phyloP scores from a whole-genome alignment of 2,797 vertebrate species.

The Tarsius wallacei region DNA sequence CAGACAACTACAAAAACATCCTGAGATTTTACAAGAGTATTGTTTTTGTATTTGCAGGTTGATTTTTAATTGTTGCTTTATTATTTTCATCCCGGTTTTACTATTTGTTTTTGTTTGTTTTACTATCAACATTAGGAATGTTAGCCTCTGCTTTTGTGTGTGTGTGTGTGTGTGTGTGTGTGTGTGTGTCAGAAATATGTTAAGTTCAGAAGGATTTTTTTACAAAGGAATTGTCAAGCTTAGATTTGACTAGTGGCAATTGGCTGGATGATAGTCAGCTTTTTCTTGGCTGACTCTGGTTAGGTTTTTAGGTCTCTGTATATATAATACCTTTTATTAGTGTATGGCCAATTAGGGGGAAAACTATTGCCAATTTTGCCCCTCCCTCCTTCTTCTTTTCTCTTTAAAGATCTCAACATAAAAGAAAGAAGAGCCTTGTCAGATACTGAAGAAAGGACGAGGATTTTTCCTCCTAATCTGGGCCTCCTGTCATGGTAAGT shows the following conservation, averaged over 20 bases:
- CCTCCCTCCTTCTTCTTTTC: background rate
- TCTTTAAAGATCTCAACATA: slow-evolving; percentile 81
- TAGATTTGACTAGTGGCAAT: slow-evolving; percentile 32
- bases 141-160: background rate
- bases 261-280: background rate
- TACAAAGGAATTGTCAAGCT: background rate
- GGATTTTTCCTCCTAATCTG: slow-evolving; percentile 88
- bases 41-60: slow-evolving; percentile 47
- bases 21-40: background rate
- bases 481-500: slow-evolving; percentile 92
- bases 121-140: slow-evolving; percentile 9
- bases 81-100: slow-evolving; percentile 58
- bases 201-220: slow-evolving; percentile 45
- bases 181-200: background rate
- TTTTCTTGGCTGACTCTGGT: slow-evolving; percentile 44
- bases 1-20: background rate
- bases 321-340: slow-evolving; percentile 49
- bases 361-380: slow-evolving; percentile 64
- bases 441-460: slow-evolving; percentile 81
- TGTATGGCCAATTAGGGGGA: background rate
- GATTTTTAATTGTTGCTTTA: slow-evolving; percentile 65
- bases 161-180: background rate
- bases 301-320: slow-evolving; percentile 4
- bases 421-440: slow-evolving; percentile 81
- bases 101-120: slow-evolving; percentile 32